Evolutionary conservation across 2,797 vertebrate species (phyloP).

Genomic region (Gallinago solitaria): DNA sequence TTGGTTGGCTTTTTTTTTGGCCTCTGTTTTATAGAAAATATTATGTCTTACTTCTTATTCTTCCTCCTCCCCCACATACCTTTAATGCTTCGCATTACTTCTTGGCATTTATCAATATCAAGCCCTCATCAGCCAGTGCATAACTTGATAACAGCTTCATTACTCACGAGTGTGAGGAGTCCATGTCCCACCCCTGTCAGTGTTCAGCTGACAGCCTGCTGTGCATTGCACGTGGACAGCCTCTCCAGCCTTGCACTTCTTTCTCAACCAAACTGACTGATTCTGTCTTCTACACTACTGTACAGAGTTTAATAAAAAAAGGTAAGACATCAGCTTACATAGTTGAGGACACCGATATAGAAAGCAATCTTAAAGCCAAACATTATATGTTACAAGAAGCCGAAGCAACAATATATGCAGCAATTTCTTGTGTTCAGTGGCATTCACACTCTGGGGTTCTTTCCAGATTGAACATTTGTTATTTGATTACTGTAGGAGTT

Average conservation of each 20-base stretch:
- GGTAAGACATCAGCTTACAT: not conserved
- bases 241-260: not conserved
- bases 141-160: not conserved
- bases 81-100: not conserved
- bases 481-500: not conserved
- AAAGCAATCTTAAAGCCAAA: not conserved
- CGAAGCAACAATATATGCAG: not conserved
- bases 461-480: slow-evolving; percentile 2
- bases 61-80: not conserved
- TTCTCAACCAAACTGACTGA: not conserved
- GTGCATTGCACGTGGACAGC: not conserved
- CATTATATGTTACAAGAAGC: not conserved
- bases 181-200: not conserved
- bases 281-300: not conserved
- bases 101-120: not conserved
- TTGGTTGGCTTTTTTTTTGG: not conserved
- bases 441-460: not conserved
- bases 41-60: not conserved
- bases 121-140: not conserved
- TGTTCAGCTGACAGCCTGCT: not conserved
- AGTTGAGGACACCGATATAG: not conserved
- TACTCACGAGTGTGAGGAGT: not conserved
- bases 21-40: not conserved
- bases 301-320: not conserved
- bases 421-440: not conserved